A percentile compares a stretch with the other conserved stretches of the same genome.
phyloP scores from a whole-genome alignment of 2,888 invertebrate species.

The Capitulum mitella region DNA sequence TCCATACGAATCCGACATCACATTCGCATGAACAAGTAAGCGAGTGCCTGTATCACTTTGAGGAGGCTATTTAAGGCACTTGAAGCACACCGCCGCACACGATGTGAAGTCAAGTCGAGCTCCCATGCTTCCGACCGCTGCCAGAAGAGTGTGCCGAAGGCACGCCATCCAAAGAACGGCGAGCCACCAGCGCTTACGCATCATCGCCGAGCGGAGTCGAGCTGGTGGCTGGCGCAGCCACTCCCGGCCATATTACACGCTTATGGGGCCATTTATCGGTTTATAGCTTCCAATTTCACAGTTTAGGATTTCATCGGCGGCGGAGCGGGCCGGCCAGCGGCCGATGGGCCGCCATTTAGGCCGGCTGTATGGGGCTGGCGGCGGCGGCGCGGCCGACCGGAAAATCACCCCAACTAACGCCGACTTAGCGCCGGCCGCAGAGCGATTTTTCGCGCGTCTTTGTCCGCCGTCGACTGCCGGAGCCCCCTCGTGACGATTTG shows the following conservation, averaged over 20 bases:
- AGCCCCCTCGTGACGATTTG: constrained; percentile 14
- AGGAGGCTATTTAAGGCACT: no score
- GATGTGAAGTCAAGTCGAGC: no score
- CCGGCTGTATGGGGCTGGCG: background rate
- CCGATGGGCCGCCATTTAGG: background rate
- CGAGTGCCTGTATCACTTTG: no score
- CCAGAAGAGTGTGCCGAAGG: no score
- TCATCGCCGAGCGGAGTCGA: no score
- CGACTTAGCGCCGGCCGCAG: constrained; percentile 19
- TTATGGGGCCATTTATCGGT: constrained; percentile 16
- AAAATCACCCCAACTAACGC: constrained; percentile 18
- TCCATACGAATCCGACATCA: no score
- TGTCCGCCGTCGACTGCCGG: background rate
- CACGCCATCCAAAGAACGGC: no score
- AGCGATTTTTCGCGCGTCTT: constrained; percentile 23
- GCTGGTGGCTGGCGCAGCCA: no score
- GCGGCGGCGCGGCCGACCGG: background rate
- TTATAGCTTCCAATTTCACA: constrained; percentile 22
- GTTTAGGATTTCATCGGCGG: background rate
- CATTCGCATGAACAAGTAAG: no score
- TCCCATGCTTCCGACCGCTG: no score
- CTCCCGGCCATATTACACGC: constrained; percentile 1
- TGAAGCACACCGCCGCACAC: no score
- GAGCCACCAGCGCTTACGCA: no score
- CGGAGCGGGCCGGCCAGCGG: background rate